Conservation (phyloP, 1,140 invertebrate species). For the Calliopsis andreniformis region DNA sequence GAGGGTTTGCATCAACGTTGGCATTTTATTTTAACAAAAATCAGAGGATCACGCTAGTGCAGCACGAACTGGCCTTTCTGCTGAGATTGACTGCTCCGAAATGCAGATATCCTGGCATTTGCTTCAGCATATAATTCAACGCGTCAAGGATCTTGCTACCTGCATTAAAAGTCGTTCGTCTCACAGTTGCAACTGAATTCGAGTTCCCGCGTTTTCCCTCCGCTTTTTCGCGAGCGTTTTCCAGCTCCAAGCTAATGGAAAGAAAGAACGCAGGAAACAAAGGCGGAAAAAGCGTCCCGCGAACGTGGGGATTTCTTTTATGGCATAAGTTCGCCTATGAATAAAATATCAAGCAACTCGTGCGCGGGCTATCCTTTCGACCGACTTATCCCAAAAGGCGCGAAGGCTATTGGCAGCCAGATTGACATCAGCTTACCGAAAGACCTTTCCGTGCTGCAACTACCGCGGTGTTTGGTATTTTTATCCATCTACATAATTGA, state of each 20-base stretch:
- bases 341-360: conserved; percentile 72
- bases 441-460: background rate
- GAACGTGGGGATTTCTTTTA: conserved; percentile 65
- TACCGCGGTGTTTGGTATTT: conserved; percentile 2
- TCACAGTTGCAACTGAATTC: too few relatives aligned
- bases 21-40: too few relatives aligned
- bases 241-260: conserved; percentile 41
- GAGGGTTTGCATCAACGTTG: too few relatives aligned
- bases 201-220: too few relatives aligned
- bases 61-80: too few relatives aligned
- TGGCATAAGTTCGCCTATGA: conserved; percentile 71
- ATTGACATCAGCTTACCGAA: background rate
- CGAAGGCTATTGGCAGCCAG: conserved; percentile 8
- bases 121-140: too few relatives aligned
- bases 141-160: too few relatives aligned
- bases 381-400: conserved; percentile 30
- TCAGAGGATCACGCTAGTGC: background rate
- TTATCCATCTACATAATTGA: conserved; percentile 32
- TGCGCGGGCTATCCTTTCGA: conserved; percentile 29
- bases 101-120: too few relatives aligned
- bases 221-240: conserved; percentile 2
- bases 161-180: background rate
- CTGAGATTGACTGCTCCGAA: too few relatives aligned
- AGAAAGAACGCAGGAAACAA: conserved; percentile 33
- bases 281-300: background rate